Evolutionary conservation across 2,797 vertebrate species (phyloP).

Genomic region (Muscicapa comitata): DNA sequence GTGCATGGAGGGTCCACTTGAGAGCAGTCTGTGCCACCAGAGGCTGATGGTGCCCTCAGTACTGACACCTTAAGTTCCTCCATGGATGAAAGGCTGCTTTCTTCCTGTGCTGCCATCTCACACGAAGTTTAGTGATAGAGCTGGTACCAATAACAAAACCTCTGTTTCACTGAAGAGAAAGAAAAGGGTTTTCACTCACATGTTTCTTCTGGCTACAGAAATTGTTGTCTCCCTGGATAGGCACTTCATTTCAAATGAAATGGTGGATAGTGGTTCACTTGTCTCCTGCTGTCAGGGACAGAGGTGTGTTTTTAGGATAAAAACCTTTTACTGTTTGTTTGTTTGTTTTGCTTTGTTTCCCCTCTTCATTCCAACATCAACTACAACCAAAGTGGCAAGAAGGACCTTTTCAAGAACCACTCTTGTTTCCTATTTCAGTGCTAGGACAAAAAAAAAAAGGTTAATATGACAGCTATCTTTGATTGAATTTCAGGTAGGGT

Average conservation of each 20-base stretch:
- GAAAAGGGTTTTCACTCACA: not conserved
- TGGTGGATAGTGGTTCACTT: not conserved
- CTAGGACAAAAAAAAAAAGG: not conserved
- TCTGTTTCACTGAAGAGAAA: not conserved
- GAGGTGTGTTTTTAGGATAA: not conserved
- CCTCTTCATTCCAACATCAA: not conserved
- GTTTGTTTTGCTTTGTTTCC: not conserved
- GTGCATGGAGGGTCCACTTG: accelerated
- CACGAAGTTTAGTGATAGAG: not conserved
- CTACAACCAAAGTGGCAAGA: not conserved
- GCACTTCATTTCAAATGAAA: not conserved
- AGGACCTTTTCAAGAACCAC: not conserved
- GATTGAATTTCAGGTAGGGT: not conserved
- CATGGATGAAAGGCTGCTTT: not conserved
- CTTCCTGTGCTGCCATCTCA: not conserved
- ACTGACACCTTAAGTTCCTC: not conserved
- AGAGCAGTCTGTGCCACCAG: not conserved
- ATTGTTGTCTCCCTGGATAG: not conserved
- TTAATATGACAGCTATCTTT: not conserved
- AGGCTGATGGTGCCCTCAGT: not conserved
- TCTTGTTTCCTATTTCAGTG: not conserved
- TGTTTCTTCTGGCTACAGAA: not conserved
- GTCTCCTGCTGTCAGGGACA: not conserved
- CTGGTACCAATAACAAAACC: not conserved
- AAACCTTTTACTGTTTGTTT: not conserved